Conservation (phyloP, 2,888 invertebrate genomes). For the Eilema depressum region DNA sequence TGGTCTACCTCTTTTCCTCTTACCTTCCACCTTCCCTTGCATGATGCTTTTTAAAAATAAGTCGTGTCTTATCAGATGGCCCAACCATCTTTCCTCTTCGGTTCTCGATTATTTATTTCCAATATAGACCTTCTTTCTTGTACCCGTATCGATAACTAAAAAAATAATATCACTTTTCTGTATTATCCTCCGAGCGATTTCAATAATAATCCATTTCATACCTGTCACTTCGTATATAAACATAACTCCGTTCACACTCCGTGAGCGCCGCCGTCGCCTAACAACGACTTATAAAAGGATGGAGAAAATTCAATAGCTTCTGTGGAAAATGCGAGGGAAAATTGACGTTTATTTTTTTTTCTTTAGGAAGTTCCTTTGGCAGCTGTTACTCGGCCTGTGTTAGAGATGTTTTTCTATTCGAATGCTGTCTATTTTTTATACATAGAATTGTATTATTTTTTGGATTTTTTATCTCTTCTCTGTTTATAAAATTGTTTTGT, state of each 20-base stretch:
- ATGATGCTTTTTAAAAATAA: no score
- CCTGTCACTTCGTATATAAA: not conserved
- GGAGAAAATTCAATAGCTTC: slow-evolving; percentile 16
- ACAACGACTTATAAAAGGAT: slow-evolving; percentile 11
- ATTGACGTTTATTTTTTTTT: slow-evolving; percentile 16
- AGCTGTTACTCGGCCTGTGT: slow-evolving; percentile 9
- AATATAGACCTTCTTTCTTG: no score
- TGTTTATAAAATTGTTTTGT: no score
- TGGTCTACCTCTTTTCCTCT: no score
- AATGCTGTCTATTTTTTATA: not conserved
- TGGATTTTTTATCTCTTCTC: not conserved
- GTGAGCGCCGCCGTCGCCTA: not conserved
- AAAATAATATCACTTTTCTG: not conserved
- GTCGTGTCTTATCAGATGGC: no score
- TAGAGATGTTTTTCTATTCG: not conserved
- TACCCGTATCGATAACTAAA: no score
- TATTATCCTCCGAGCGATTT: not conserved
- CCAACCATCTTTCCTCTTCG: no score
- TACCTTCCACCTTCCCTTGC: no score
- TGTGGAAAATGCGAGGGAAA: slow-evolving; percentile 15
- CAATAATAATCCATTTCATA: not conserved
- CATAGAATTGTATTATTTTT: not conserved
- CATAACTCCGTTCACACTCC: not conserved
- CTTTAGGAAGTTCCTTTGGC: slow-evolving; percentile 16
- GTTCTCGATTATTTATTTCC: no score